These are phyloP conservation scores for Laticauda laticaudata DNA, from an alignment of 2,113 vertebrate species.

Conservation along the genomic window DNA sequence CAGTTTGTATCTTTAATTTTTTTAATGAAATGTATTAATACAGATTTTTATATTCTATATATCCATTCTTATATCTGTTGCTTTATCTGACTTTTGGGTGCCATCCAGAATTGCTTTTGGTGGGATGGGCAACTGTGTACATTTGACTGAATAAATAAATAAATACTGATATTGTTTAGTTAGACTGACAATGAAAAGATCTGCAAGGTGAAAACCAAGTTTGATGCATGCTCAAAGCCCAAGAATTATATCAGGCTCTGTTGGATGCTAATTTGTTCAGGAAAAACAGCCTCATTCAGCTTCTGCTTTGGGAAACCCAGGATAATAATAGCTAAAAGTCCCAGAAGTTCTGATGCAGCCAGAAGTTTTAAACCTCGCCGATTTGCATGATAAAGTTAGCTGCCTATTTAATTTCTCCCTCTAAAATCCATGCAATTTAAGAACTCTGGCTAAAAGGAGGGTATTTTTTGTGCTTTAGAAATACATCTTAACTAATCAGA, in stretches of 20 bases:
- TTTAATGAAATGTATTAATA: background rate
- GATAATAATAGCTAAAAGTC: background rate
- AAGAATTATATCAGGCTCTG: background rate
- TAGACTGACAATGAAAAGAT: background rate
- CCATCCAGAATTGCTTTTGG: background rate
- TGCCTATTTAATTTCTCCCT: background rate
- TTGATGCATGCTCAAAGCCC: background rate
- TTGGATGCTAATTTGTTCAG: background rate
- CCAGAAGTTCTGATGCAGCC: background rate
- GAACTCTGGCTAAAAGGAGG: slow-evolving; percentile 16
- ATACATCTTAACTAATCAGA: background rate
- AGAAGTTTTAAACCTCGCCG: background rate
- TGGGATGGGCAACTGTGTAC: background rate
- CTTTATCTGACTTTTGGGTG: background rate
- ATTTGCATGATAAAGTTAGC: background rate
- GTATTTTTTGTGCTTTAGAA: slow-evolving; percentile 19
- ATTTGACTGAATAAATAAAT: background rate
- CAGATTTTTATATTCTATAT: background rate
- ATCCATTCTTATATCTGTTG: background rate
- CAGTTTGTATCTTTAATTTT: background rate
- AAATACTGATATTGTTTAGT: background rate
- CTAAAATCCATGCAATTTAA: background rate
- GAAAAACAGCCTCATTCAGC: background rate
- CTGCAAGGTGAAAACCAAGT: background rate
- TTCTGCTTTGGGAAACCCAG: background rate